Percentiles rank a stretch among this genome's conserved stretches.
These are phyloP conservation scores for Oncorhynchus mykiss DNA, from an alignment of 2,113 vertebrate species.

Conservation along the genomic window DNA sequence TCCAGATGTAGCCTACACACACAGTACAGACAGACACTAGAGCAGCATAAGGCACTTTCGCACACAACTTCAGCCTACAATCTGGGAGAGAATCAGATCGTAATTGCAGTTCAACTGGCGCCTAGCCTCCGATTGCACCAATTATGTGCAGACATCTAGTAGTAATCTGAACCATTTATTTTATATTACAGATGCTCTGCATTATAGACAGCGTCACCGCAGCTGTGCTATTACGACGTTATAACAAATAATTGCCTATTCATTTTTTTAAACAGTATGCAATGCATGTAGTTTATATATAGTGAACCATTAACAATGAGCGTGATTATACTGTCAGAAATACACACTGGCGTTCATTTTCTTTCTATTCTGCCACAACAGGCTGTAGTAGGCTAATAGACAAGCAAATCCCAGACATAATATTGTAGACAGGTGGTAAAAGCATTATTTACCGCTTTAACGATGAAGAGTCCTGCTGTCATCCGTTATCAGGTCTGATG, in stretches of 20 bases:
- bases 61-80: constrained; percentile 74
- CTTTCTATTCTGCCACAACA: too few species aligned
- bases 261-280: background rate
- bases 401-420: constrained; percentile 25
- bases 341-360: too few species aligned
- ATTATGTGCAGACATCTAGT: constrained; percentile 78
- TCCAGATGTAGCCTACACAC: constrained; percentile 80
- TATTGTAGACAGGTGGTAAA: constrained; percentile 51
- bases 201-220: constrained; percentile 8
- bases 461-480: constrained; percentile 97
- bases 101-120: constrained; percentile 78
- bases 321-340: too few species aligned
- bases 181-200: constrained; percentile 65
- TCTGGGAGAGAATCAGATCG: constrained; percentile 79
- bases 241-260: background rate
- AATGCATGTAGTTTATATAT: background rate
- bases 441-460: constrained; percentile 88
- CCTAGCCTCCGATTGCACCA: constrained; percentile 83
- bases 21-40: too few species aligned
- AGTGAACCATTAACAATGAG: too few species aligned
- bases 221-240: constrained; percentile 13
- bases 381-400: too few species aligned
- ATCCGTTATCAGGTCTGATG: constrained; percentile 88
- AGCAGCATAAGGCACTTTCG: constrained; percentile 50
- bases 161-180: constrained; percentile 73